These are phyloP conservation scores for Auanema freiburgensis DNA, from an alignment of 2,888 invertebrate species.

Conservation along the genomic window DNA sequence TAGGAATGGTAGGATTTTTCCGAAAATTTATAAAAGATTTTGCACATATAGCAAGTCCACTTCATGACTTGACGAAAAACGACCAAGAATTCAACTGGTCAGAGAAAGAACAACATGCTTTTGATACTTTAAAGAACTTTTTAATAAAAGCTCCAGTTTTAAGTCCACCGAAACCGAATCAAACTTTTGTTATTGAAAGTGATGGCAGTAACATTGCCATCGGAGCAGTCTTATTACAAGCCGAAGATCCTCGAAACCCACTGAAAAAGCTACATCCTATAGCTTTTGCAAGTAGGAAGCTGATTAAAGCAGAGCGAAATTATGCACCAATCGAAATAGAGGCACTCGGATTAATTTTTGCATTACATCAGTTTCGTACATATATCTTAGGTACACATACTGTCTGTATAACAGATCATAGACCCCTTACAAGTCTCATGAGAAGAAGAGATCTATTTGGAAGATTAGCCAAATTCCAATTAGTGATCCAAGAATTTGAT, in stretches of 20 bases:
- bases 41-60: conserved; percentile 30
- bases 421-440: conserved; percentile 19
- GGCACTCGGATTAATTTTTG: conserved; percentile 24
- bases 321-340: conserved; percentile 28
- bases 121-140: conserved; percentile 24
- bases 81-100: conserved; percentile 22
- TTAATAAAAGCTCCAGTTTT: conserved; percentile 26
- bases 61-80: conserved; percentile 29
- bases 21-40: conserved; percentile 35
- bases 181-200: conserved; percentile 25
- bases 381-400: conserved; percentile 24
- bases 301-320: conserved; percentile 19
- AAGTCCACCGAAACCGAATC: conserved; percentile 5
- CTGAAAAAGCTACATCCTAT: conserved; percentile 31
- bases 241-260: conserved; percentile 10
- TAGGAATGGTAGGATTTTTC: conserved; percentile 37
- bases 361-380: conserved; percentile 19
- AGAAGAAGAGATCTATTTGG: conserved; percentile 22
- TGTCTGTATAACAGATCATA: conserved; percentile 24
- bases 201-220: conserved; percentile 30
- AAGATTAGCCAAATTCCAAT: conserved; percentile 24
- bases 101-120: conserved; percentile 23
- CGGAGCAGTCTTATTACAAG: conserved; percentile 26
- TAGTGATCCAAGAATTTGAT: conserved; percentile 22
- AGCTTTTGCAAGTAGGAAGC: conserved; percentile 23